phyloP scores from a whole-genome alignment of 2,113 vertebrate genomes.

The Tupaia chinensis region DNA sequence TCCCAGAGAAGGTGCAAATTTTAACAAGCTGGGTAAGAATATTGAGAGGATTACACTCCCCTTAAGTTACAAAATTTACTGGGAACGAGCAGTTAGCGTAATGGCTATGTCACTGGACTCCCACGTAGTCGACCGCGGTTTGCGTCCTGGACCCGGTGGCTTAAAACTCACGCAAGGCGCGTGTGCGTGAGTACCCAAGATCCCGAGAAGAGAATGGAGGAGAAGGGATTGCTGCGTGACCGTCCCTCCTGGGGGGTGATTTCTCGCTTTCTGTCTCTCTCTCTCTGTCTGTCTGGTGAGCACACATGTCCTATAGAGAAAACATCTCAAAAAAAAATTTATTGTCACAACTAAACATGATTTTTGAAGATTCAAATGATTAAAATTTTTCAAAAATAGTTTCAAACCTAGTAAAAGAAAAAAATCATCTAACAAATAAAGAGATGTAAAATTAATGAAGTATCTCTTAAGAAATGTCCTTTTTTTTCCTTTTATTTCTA shows the following conservation, averaged over 20 bases:
- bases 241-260: too few relatives aligned
- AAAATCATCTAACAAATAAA: not conserved
- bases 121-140: too few relatives aligned
- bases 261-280: too few relatives aligned
- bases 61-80: not conserved
- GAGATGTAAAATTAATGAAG: not conserved
- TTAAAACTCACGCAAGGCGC: too few relatives aligned
- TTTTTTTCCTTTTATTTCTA: not conserved
- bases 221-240: too few relatives aligned
- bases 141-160: too few relatives aligned
- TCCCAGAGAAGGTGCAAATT: not conserved
- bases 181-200: too few relatives aligned
- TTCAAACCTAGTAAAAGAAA: not conserved
- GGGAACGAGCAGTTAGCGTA: too few relatives aligned
- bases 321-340: not conserved
- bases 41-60: not conserved
- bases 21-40: not conserved
- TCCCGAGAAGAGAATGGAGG: too few relatives aligned
- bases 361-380: conserved; percentile 27
- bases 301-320: too few relatives aligned
- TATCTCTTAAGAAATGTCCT: not conserved
- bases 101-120: too few relatives aligned
- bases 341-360: not conserved
- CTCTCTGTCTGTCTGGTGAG: too few relatives aligned
- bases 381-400: not conserved